A percentile compares a stretch with the other conserved stretches of the same genome.
These are phyloP conservation scores for Hydra vulgaris DNA, from an alignment of 30 jellyfish, hydroid and myxozoan genomes.

Conservation along the genomic window DNA sequence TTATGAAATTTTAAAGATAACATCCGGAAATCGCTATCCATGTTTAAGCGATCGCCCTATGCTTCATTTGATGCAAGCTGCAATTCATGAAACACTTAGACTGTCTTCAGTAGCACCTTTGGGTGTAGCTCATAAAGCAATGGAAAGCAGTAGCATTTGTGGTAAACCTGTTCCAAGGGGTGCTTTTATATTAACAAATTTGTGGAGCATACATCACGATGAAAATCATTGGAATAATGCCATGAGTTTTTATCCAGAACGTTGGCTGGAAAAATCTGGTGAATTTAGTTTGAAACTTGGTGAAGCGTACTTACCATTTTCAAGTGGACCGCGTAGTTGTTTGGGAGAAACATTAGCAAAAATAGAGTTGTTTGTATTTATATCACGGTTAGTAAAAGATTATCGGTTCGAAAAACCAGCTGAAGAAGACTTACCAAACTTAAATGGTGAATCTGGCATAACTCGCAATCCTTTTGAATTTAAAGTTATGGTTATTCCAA, in stretches of 20 bases:
- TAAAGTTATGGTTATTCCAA: neutral
- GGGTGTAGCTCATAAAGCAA: slow-evolving; percentile 71
- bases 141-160: slow-evolving; percentile 32
- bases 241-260: slow-evolving; percentile 47
- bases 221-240: slow-evolving; percentile 65
- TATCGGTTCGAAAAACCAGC: neutral
- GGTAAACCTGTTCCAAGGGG: slow-evolving; percentile 48
- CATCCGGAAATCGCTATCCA: slow-evolving; percentile 39
- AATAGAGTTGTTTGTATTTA: slow-evolving; percentile 42
- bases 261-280: slow-evolving; percentile 64
- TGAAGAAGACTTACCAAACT: slow-evolving; percentile 11
- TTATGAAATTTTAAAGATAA: slow-evolving; percentile 32
- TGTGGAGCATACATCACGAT: slow-evolving; percentile 62
- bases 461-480: neutral
- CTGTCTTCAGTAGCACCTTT: slow-evolving; percentile 55
- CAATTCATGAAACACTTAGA: slow-evolving; percentile 49
- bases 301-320: slow-evolving; percentile 52
- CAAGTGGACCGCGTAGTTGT: slow-evolving; percentile 75
- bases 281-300: slow-evolving; percentile 21
- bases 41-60: slow-evolving; percentile 28
- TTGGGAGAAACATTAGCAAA: slow-evolving; percentile 63
- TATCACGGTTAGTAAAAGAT: slow-evolving; percentile 32
- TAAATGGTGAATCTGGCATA: slow-evolving; percentile 10
- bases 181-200: slow-evolving; percentile 41
- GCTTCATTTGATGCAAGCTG: slow-evolving; percentile 47